phyloP scores from a whole-genome alignment of 2,797 vertebrate species.

The Pelobates cultripes region DNA sequence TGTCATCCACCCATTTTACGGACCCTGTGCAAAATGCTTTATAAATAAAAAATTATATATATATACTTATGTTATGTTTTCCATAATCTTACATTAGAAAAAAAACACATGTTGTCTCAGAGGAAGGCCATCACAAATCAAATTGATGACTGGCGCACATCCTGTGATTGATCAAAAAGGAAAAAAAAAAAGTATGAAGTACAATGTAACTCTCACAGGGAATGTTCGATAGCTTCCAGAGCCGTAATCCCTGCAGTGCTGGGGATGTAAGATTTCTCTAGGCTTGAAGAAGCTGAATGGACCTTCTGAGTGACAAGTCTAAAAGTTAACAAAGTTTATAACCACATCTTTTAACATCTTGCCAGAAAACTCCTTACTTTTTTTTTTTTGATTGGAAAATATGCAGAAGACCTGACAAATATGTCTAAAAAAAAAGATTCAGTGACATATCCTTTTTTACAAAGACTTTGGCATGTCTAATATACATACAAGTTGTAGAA shows the following conservation, averaged over 20 bases:
- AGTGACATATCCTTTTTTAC: slow-evolving; percentile 58
- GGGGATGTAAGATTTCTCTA: neutral
- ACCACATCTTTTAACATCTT: slow-evolving; percentile 8
- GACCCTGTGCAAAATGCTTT: too few relatives aligned
- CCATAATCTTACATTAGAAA: slow-evolving; percentile 20
- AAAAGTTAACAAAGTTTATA: slow-evolving; percentile 32
- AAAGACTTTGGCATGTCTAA: slow-evolving; percentile 59
- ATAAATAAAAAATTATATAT: too few relatives aligned
- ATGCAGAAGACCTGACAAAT: too few relatives aligned
- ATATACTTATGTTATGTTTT: slow-evolving; percentile 7
- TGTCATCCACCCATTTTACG: too few relatives aligned
- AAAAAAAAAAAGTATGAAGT: neutral
- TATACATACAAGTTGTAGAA: slow-evolving; percentile 51
- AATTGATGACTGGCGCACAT: slow-evolving; percentile 17
- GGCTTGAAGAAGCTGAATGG: neutral
- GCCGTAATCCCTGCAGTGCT: neutral
- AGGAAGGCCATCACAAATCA: slow-evolving; percentile 31
- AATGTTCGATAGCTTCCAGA: slow-evolving; percentile 19
- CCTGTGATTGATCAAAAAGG: slow-evolving; percentile 2
- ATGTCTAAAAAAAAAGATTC: slow-evolving; percentile 7
- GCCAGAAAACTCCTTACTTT: slow-evolving; percentile 36
- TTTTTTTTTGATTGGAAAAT: slow-evolving; percentile 46
- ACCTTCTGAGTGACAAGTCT: slow-evolving; percentile 28
- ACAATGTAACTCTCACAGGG: slow-evolving; percentile 7
- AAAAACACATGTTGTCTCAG: slow-evolving; percentile 10